Evolutionary conservation across 2,113 vertebrate genomes (phyloP).

Genomic region (Pelmatolapia mariae): DNA sequence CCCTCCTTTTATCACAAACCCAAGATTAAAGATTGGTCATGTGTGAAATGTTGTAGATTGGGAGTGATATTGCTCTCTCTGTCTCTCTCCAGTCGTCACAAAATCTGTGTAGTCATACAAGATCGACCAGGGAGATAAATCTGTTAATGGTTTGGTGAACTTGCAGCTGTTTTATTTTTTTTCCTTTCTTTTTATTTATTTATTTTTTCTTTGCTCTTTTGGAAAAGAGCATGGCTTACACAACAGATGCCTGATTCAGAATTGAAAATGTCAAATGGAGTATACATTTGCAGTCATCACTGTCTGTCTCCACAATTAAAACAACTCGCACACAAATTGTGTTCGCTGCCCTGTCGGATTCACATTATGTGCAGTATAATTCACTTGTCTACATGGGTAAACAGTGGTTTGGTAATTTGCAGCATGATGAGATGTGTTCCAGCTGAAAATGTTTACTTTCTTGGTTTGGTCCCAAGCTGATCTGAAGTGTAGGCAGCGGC

Average conservation of each 20-base stretch:
- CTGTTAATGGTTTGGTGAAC: conserved; percentile 17
- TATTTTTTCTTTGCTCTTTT: neutral
- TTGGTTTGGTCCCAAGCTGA: conserved; percentile 21
- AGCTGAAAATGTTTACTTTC: conserved; percentile 22
- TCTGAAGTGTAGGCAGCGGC: neutral
- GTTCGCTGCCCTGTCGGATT: neutral
- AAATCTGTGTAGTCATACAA: conserved; percentile 6
- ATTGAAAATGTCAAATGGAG: neutral
- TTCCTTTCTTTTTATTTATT: neutral
- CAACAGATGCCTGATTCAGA: conserved; percentile 3
- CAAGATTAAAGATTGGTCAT: neutral
- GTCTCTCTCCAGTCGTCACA: conserved; percentile 10
- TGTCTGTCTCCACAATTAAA: neutral
- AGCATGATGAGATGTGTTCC: neutral
- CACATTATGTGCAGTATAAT: neutral
- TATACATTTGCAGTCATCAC: neutral
- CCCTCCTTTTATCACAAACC: neutral
- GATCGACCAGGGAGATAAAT: conserved; percentile 18
- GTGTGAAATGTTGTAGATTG: conserved; percentile 15
- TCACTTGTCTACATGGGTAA: neutral
- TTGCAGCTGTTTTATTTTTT: conserved; percentile 5
- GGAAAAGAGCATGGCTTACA: neutral
- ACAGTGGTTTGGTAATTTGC: neutral
- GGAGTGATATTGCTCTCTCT: conserved; percentile 28
- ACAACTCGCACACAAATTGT: neutral